phyloP scores from a whole-genome alignment of 2,797 vertebrate genomes.

The Coregonus sp. region DNA sequence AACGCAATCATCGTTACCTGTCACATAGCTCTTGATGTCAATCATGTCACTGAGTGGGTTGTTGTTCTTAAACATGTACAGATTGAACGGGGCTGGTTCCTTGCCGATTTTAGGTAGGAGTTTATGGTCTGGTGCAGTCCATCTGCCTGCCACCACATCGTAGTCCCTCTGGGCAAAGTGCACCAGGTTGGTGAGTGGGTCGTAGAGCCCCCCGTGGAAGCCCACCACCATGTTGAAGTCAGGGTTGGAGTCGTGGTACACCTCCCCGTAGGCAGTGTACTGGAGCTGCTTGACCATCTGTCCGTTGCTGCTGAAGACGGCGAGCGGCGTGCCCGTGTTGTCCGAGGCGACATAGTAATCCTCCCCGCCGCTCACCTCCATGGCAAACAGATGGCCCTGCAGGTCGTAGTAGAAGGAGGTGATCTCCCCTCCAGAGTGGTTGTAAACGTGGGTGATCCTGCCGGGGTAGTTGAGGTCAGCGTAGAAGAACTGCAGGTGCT shows the following conservation, averaged over 20 bases:
- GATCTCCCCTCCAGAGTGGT: conserved; percentile 87
- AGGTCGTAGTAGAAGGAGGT: conserved; percentile 87
- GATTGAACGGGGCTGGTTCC: conserved; percentile 84
- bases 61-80: conserved; percentile 91
- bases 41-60: conserved; percentile 88
- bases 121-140: conserved; percentile 86
- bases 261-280: conserved; percentile 77
- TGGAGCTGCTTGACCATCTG: conserved; percentile 84
- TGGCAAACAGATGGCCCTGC: conserved; percentile 88
- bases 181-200: conserved; percentile 87
- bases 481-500: conserved; percentile 88
- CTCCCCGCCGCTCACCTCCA: conserved; percentile 88
- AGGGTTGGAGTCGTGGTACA: conserved; percentile 86
- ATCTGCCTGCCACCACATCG: conserved; percentile 85
- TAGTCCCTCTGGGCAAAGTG: conserved; percentile 88
- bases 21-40: conserved; percentile 87
- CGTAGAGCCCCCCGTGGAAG: conserved; percentile 87
- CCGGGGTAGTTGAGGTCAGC: conserved; percentile 87
- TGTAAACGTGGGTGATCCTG: conserved; percentile 85
- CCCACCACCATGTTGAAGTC: conserved; percentile 87
- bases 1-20: conserved; percentile 67
- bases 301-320: conserved; percentile 87
- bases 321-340: conserved; percentile 85
- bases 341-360: conserved; percentile 87
- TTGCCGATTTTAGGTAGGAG: conserved; percentile 86